Base-by-base conservation (phyloP, 2,888 invertebrate genomes). In the Andrena dorsata region DNA sequence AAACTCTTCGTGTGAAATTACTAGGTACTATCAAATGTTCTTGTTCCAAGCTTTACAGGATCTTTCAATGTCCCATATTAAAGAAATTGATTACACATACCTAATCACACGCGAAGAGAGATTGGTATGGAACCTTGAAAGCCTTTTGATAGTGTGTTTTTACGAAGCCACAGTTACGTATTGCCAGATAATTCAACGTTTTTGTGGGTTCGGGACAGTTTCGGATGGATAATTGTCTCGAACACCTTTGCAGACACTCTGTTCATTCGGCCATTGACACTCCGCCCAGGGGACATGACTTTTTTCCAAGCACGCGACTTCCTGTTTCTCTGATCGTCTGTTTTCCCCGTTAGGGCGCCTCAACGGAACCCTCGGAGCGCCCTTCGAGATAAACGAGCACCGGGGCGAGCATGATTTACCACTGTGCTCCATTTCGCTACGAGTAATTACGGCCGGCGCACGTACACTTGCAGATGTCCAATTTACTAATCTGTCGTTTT, bases 261-360 rank as follows among this genome's bases (percentile, higher is more conserved):
- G 58, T 32, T 71, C 70, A 70, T 41, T 41, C 61, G 61, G 76
- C 47, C 76, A 72, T 64, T 71, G 80, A 72, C 60, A 69, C 28
- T 64, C 66, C 32, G 77, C 84, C 74, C 49, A 76, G 56, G 69
- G 79, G 73, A 56, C 35, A 20, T 56, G 56, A 41, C 66, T 75
- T 84, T 78, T 81, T 79, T 49, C 70, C 60, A 26, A 51, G 56
- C 64, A 30, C 60, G 20, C 65, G 64, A 69, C 72, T 85, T 85
- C 82, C 82, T 85, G 82, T 85, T 85, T 76, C 69, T 53, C 64
- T 16, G 32, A 58, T 77, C 73, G 75, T 80, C 86, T 83, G 82
- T 85, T 77, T 86, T 69, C 80, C 69, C 69, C 63, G 76, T 51
- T 73, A 78, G 73, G 75, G 80, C 82, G 74, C 79, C 85, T 13